phyloP scores from a whole-genome alignment of 2,888 invertebrate species.

The Tineola bisselliella region DNA sequence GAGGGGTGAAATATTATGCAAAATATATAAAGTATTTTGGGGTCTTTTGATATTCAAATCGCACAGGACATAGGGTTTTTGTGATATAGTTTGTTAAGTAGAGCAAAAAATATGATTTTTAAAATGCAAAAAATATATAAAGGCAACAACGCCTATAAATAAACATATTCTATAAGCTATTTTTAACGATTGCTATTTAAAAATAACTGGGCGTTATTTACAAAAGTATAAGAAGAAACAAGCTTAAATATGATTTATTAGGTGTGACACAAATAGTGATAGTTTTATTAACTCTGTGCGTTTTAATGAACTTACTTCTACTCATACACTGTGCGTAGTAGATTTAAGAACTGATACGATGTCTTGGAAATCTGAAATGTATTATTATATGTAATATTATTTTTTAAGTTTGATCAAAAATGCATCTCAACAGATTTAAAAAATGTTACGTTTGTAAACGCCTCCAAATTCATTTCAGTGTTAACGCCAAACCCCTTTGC shows the following conservation, averaged over 20 bases:
- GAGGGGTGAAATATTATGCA: slow-evolving; percentile 17
- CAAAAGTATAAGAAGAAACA: too few species aligned
- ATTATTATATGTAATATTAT: not conserved
- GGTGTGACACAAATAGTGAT: too few species aligned
- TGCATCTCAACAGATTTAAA: too few species aligned
- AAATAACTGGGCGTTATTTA: too few species aligned
- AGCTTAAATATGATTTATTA: too few species aligned
- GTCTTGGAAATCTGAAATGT: slow-evolving; percentile 50
- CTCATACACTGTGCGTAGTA: slow-evolving; percentile 33
- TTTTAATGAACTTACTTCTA: too few species aligned
- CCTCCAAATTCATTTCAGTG: slow-evolving; percentile 43
- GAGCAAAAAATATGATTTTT: not conserved
- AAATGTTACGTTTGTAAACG: slow-evolving; percentile 44
- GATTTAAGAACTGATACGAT: slow-evolving; percentile 50
- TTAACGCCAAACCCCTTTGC: slow-evolving; percentile 33
- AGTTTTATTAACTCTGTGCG: too few species aligned
- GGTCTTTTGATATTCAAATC: slow-evolving; percentile 37
- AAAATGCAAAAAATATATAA: too few species aligned
- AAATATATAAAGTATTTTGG: slow-evolving; percentile 24
- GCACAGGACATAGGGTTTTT: slow-evolving; percentile 11
- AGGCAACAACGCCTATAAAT: too few species aligned
- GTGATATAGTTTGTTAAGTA: slow-evolving; percentile 1
- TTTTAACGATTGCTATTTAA: too few species aligned
- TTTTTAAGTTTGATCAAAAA: too few species aligned
- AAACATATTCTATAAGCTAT: too few species aligned